Evolutionary conservation across 1,140 invertebrate genomes (phyloP).

Genomic region (Galendromus occidentalis): DNA sequence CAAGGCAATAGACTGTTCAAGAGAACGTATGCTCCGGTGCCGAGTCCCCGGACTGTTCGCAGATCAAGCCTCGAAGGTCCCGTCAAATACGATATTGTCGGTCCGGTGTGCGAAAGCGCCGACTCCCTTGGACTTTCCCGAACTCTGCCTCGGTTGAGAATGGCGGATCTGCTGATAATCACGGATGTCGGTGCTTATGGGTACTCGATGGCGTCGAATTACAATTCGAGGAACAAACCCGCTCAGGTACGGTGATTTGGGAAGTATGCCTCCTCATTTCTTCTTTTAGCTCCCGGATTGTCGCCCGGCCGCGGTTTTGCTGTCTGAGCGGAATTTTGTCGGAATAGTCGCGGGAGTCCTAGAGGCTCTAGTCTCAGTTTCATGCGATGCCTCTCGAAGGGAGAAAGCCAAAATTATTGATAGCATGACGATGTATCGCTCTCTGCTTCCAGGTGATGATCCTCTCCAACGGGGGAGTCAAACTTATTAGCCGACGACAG

Average conservation of each 20-base stretch:
- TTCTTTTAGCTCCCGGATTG: too few relatives aligned
- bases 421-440: too few relatives aligned
- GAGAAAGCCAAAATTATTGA: too few relatives aligned
- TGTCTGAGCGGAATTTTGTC: too few relatives aligned
- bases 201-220: constrained; percentile 30
- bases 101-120: constrained; percentile 31
- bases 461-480: not conserved
- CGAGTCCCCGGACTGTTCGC: not conserved
- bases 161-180: constrained; percentile 25
- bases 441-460: not conserved
- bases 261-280: too few relatives aligned
- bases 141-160: constrained; percentile 21
- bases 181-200: constrained; percentile 33
- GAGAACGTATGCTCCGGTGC: not conserved
- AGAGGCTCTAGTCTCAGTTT: too few relatives aligned
- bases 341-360: too few relatives aligned
- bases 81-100: constrained; percentile 27
- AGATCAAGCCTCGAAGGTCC: not conserved
- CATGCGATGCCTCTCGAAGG: too few relatives aligned
- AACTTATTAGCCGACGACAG: not conserved
- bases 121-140: constrained; percentile 31
- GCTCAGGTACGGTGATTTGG: constrained; percentile 23
- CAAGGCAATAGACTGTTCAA: constrained; percentile 2
- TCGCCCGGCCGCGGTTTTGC: too few relatives aligned
- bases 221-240: constrained; percentile 29